Evolutionary conservation across 2,888 invertebrate species (phyloP).

Genomic region (Lasioglossum figueresi): DNA sequence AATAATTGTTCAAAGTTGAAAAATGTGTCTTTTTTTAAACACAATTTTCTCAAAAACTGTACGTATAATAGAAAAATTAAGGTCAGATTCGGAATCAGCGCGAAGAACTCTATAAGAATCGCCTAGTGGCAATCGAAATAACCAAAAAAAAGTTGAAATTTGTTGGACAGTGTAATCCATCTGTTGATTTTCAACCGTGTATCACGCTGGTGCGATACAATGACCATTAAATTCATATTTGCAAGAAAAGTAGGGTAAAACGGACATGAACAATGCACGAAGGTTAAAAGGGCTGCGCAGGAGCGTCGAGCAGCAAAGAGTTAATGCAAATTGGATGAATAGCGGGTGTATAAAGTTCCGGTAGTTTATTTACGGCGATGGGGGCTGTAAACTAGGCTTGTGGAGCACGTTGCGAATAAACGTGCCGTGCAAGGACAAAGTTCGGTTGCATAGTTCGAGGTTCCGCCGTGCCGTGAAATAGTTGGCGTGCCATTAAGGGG

Average conservation of each 20-base stretch:
- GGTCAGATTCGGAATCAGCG: too few species aligned
- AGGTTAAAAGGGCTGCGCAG: not conserved
- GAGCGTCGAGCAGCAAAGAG: not conserved
- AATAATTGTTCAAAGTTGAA: too few species aligned
- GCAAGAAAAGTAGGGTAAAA: not conserved
- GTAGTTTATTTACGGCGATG: not conserved
- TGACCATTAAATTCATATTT: not conserved
- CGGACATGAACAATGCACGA: not conserved
- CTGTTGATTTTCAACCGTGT: too few species aligned
- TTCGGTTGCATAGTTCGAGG: not conserved
- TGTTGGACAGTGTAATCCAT: too few species aligned
- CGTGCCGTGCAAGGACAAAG: not conserved
- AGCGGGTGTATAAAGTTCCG: constrained; percentile 3
- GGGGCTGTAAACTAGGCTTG: not conserved
- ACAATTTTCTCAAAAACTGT: too few species aligned
- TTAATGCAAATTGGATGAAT: constrained; percentile 5
- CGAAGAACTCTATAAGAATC: too few species aligned
- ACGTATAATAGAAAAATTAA: too few species aligned
- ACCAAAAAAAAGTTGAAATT: too few species aligned
- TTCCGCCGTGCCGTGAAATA: constrained; percentile 30
- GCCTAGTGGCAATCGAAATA: too few species aligned
- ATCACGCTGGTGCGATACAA: too few species aligned
- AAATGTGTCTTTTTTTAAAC: too few species aligned
- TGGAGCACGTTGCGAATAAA: not conserved
- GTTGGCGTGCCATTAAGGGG: constrained; percentile 61